A percentile compares a stretch with the other conserved stretches of the same genome.
phyloP scores from a whole-genome alignment of 2,797 vertebrate species.

The Lagorchestes hirsutus region DNA sequence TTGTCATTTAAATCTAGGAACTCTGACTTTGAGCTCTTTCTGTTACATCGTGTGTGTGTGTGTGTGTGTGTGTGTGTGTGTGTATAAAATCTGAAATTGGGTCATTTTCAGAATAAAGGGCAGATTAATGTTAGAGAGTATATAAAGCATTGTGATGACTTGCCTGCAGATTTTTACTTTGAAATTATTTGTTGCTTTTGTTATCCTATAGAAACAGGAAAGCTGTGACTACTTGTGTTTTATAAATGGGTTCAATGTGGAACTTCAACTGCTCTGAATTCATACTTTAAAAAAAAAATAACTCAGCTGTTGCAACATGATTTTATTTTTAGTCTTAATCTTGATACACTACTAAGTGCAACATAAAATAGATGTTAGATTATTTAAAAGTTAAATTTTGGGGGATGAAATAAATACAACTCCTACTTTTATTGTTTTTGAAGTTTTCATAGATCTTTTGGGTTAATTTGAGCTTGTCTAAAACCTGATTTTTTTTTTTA shows the following conservation, averaged over 20 bases:
- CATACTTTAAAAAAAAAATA: neutral
- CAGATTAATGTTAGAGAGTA: neutral
- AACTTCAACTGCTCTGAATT: neutral
- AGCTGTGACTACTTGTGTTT: neutral
- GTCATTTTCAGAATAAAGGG: neutral
- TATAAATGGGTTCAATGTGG: neutral
- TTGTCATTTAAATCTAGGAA: neutral
- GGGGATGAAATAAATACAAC: neutral
- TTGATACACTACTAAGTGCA: constrained; percentile 25
- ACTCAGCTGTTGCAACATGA: constrained; percentile 16
- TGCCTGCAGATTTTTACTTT: neutral
- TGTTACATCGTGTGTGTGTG: neutral
- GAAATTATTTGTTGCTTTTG: neutral
- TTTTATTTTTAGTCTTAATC: constrained; percentile 42
- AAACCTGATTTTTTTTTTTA: constrained; percentile 40
- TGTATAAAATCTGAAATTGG: neutral
- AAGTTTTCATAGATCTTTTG: constrained; percentile 48
- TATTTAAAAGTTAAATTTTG: constrained; percentile 44
- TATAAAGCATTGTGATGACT: neutral
- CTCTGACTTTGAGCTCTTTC: neutral
- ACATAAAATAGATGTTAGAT: neutral
- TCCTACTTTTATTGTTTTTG: constrained; percentile 17
- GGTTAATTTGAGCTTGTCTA: constrained; percentile 49
- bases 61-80: neutral
- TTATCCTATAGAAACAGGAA: neutral